A percentile compares a stretch with the other conserved stretches of the same genome.
phyloP scores from a whole-genome alignment of 2,888 invertebrate genomes.

The Noctua janthe region DNA sequence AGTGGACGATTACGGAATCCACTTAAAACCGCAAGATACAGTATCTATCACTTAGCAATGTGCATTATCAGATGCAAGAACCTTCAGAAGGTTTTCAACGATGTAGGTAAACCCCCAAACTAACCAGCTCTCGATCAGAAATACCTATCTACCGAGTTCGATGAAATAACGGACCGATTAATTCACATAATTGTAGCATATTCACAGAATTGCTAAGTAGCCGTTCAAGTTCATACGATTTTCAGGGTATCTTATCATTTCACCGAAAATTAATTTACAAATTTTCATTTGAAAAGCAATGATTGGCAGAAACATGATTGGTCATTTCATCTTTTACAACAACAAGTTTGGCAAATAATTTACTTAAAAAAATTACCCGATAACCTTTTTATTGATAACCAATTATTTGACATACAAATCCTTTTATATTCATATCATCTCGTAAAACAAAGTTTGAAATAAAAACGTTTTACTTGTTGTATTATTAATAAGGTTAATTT shows the following conservation, averaged over 20 bases:
- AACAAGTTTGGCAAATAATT: too few species aligned
- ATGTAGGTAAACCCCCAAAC: neutral
- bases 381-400: too few species aligned
- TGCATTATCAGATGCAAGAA: slow-evolving; percentile 2
- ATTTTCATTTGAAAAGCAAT: too few species aligned
- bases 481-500: too few species aligned
- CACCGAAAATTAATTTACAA: too few species aligned
- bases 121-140: neutral
- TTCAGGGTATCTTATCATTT: neutral
- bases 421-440: too few species aligned
- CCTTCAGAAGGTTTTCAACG: neutral
- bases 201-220: neutral
- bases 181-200: neutral
- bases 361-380: too few species aligned
- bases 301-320: too few species aligned
- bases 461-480: too few species aligned
- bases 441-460: too few species aligned
- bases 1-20: neutral
- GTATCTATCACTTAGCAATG: neutral
- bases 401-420: too few species aligned
- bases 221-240: neutral
- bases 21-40: neutral
- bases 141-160: neutral
- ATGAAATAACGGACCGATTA: neutral
- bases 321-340: too few species aligned